These are phyloP conservation scores for Chinchilla lanigera DNA, from an alignment of 2,113 vertebrate species.

Conservation along the genomic window DNA sequence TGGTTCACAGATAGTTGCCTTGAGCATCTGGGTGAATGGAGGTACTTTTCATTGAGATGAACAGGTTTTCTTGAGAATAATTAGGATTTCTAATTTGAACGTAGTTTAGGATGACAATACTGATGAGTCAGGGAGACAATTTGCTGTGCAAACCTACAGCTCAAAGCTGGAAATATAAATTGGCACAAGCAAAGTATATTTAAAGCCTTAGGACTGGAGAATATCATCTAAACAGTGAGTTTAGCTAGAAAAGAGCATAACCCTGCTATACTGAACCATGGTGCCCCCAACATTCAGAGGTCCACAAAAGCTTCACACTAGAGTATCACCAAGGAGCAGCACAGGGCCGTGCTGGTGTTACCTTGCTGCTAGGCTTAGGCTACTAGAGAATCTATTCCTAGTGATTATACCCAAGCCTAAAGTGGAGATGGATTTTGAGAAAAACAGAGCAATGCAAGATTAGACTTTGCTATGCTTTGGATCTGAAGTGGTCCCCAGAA, in stretches of 20 bases:
- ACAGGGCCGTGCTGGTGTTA: fast-evolving
- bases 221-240: neutral
- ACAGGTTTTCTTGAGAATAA: neutral
- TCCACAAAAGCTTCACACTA: fast-evolving
- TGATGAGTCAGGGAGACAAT: neutral
- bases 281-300: too few species aligned
- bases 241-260: neutral
- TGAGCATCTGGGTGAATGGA: neutral
- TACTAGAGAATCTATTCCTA: neutral
- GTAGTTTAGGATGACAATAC: neutral
- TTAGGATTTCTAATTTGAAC: neutral
- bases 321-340: fast-evolving
- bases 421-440: neutral
- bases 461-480: neutral
- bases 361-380: fast-evolving
- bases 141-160: neutral
- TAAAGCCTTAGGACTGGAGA: neutral
- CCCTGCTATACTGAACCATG: fast-evolving
- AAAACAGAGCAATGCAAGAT: neutral
- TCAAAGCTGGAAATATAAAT: neutral
- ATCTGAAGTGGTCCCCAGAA: neutral
- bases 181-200: neutral
- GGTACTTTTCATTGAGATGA: neutral
- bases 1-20: neutral
- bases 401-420: neutral